These are phyloP conservation scores for Andrena marginata DNA, from an alignment of 2,888 invertebrate genomes.

Conservation along the genomic window DNA sequence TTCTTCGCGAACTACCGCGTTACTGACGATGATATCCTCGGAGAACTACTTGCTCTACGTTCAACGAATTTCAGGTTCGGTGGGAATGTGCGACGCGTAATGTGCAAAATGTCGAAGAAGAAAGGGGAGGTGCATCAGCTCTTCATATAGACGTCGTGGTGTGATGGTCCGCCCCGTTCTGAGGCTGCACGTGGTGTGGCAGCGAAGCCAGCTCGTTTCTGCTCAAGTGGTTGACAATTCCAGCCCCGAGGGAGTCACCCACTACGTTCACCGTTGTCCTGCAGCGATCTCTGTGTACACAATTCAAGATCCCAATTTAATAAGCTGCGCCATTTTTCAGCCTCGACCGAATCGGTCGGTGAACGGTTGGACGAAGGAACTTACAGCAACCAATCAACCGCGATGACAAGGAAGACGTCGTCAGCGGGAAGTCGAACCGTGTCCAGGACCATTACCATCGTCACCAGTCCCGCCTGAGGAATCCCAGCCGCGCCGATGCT, in stretches of 20 bases:
- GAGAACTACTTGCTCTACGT: background rate
- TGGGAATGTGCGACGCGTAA: conserved; percentile 9
- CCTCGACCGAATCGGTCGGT: background rate
- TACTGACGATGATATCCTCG: background rate
- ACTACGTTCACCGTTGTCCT: conserved; percentile 88
- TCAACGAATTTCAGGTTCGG: conserved; percentile 20
- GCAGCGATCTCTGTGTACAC: conserved; percentile 85
- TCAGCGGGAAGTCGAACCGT: conserved; percentile 90
- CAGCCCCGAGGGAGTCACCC: conserved; percentile 90
- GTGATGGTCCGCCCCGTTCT: conserved; percentile 78
- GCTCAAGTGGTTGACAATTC: conserved; percentile 88
- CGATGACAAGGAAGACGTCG: conserved; percentile 89
- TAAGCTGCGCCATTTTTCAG: too few relatives aligned
- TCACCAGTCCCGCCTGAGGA: conserved; percentile 92
- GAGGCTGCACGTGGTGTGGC: conserved; percentile 71
- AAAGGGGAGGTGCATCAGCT: conserved; percentile 2
- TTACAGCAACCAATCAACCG: conserved; percentile 90
- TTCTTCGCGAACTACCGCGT: conserved; percentile 1
- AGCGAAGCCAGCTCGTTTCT: conserved; percentile 85
- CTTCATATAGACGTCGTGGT: conserved; percentile 84
- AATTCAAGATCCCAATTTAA: background rate
- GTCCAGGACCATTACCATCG: conserved; percentile 91
- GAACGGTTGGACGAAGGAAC: conserved; percentile 74
- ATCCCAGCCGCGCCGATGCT: conserved; percentile 94
- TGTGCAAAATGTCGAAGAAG: conserved; percentile 19